Base-by-base conservation (phyloP, 2,797 vertebrate genomes). In the Protosalanx chinensis region DNA sequence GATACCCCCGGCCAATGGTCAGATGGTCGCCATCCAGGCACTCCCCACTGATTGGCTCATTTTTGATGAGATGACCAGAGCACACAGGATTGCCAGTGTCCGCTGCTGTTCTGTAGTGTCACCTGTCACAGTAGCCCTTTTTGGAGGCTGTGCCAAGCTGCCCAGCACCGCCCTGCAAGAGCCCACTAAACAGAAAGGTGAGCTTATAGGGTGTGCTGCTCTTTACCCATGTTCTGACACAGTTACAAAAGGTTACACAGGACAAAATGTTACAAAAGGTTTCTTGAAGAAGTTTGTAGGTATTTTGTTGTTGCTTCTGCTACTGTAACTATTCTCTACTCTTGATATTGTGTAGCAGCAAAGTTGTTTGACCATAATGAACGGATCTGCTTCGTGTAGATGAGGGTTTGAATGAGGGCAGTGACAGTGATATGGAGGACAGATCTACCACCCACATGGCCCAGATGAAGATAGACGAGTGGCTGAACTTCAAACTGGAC, bases 41-140 rank as follows among this genome's bases (percentile, higher is more conserved):
- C 87, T 97, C 15, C 96, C 96, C 72, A 95, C 95, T 41, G 94
- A 96, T 81, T 99, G 97, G 97, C 75, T 99, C 71, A 93, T 98
- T 82, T 99, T 96, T 66, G 95, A 97, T 2, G 96, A 99, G 91
- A 97, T 98, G 94, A 95, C 90, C 0, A 93, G 95, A 81, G 92
- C 93, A n/a, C 93, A 96, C 73, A 88, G 93, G 78, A 94, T 94
- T 86, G 95, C 95, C 65, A 97, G 92, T 68, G 91, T 98, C 58
- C 92, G 94, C 53, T 98, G 97, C 70, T 98, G 96, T 81, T 94
- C 97, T 18, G 76, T 90, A 71, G 93, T 97, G 64, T 95, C 96
- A 0, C 87, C 96, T 0, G 51, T 96, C 75, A 94, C 94, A 4
- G 87, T 97, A 30, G 88, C 91, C 49, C 77, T 98, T 16, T 99